Evolutionary conservation across 2,797 vertebrate genomes (phyloP).

Genomic region (Choloepus didactylus): DNA sequence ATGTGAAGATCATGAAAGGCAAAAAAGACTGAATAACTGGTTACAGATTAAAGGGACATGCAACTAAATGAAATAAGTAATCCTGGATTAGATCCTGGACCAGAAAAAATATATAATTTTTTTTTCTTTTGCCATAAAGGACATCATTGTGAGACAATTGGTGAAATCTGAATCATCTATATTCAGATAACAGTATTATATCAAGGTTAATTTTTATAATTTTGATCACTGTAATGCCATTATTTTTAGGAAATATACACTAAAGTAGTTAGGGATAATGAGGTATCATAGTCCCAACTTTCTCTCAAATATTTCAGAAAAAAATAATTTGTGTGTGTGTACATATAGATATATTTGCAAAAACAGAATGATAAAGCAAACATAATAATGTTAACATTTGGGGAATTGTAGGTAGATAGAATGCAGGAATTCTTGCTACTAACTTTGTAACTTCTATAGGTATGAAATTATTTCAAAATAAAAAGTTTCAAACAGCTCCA

Average conservation of each 20-base stretch:
- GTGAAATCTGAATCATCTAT: not conserved
- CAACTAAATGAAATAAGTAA: not conserved
- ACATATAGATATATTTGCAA: not conserved
- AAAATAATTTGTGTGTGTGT: not conserved
- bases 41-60: not conserved
- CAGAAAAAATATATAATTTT: not conserved
- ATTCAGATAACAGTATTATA: not conserved
- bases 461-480: slow-evolving; percentile 30
- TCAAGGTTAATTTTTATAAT: not conserved
- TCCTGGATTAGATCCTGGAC: not conserved
- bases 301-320: not conserved
- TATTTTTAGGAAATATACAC: not conserved
- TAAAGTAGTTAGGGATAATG: not conserved
- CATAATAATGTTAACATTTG: not conserved
- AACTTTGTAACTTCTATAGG: not conserved
- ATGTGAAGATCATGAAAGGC: not conserved
- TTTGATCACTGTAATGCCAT: not conserved
- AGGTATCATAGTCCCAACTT: not conserved
- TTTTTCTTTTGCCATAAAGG: slow-evolving; percentile 23
- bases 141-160: not conserved
- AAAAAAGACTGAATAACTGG: not conserved
- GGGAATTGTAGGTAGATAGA: not conserved
- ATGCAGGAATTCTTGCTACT: slow-evolving; percentile 1
- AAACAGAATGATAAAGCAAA: not conserved
- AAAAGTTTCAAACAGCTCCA: not conserved